A percentile compares a stretch with the other conserved stretches of the same genome.
phyloP scores from a whole-genome alignment of 2,797 vertebrate species.

The Cyclura pinguis region DNA sequence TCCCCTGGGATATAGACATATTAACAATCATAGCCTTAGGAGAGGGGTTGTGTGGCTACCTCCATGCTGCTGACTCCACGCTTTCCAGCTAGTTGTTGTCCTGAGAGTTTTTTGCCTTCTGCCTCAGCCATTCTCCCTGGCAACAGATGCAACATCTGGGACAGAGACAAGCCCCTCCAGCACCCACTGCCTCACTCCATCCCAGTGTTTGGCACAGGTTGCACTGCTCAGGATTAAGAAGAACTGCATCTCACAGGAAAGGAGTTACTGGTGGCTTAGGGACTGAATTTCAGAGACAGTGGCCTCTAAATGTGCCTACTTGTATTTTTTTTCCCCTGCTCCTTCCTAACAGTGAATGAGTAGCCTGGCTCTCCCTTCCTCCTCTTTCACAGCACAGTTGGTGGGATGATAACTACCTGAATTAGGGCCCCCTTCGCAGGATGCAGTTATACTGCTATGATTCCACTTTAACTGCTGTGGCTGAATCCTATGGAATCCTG shows the following conservation, averaged over 20 bases:
- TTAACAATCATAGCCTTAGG: not conserved
- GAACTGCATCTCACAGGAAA: not conserved
- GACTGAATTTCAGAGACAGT: not conserved
- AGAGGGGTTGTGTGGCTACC: not conserved
- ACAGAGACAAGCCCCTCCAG: not conserved
- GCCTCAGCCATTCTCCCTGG: not conserved
- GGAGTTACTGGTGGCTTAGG: not conserved
- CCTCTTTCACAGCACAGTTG: no score
- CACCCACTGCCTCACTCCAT: not conserved
- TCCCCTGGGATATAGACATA: not conserved
- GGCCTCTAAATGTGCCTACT: not conserved
- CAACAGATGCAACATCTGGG: constrained; percentile 10
- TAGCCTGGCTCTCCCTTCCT: not conserved
- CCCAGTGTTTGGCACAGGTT: not conserved
- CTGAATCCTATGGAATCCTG: no score
- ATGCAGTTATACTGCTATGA: no score
- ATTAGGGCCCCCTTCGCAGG: no score
- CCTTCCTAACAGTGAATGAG: no score
- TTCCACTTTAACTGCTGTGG: no score
- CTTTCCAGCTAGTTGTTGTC: not conserved
- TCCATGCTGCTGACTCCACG: not conserved
- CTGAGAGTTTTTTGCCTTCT: not conserved
- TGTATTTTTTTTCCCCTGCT: not conserved
- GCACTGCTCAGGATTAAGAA: not conserved
- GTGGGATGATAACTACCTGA: not conserved